Evolutionary conservation across 2,113 vertebrate genomes (phyloP).

Genomic region (Ursus arctos): DNA sequence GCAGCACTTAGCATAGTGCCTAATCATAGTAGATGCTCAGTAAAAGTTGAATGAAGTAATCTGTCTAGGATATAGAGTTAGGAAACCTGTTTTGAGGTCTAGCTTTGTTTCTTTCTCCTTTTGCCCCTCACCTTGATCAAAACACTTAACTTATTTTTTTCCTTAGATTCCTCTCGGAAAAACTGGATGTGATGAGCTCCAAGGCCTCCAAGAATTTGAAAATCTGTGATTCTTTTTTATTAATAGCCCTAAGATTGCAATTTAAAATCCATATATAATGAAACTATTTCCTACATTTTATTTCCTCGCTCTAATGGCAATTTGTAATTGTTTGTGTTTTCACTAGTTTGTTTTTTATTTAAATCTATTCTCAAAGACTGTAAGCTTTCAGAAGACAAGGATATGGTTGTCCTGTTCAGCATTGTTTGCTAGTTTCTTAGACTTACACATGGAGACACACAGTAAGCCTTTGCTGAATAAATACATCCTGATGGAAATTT

Average conservation of each 20-base stretch:
- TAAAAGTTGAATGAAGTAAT: neutral
- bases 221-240: constrained; percentile 14
- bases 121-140: neutral
- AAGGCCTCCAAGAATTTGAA: constrained; percentile 16
- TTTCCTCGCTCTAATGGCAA: neutral
- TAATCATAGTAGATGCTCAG: neutral
- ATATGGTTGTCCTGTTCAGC: neutral
- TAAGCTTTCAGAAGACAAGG: neutral
- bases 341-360: neutral
- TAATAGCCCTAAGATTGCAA: neutral
- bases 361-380: neutral
- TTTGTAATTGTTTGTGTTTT: constrained; percentile 36
- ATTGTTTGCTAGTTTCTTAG: neutral
- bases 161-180: neutral
- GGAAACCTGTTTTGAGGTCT: neutral
- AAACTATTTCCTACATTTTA: neutral
- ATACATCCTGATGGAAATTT: neutral
- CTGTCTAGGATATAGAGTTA: neutral
- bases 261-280: neutral
- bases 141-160: neutral
- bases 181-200: neutral
- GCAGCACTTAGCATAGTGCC: neutral
- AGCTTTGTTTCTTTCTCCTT: neutral
- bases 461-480: constrained; percentile 17
- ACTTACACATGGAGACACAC: neutral